Base-by-base conservation (phyloP, 2,797 vertebrate genomes). In the Okamejei kenojei region DNA sequence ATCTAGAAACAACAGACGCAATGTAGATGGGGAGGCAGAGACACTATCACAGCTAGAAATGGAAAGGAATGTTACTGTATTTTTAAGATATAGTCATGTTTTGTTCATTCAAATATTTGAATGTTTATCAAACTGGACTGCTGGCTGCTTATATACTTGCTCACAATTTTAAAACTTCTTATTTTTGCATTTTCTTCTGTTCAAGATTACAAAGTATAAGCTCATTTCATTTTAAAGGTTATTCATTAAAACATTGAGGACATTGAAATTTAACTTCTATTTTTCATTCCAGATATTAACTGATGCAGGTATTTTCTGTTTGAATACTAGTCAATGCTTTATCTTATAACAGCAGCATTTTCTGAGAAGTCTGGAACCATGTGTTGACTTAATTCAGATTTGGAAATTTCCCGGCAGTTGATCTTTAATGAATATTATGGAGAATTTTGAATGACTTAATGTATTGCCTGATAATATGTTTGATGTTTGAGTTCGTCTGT, bases 401-500 rank as follows among this genome's bases (percentile, higher is more conserved):
- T 54, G 38, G 26, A 92, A 76, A 74, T 92, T 38, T 2, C 26
- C 73, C 58, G 68, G 88, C 88, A 91, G 11, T 5, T 91, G 68
- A 45, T 2, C 65, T 29, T 15, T 26, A 73, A 74, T 71, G 45
- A 17, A n/a, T 63, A 82, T 26, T 82, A 23, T 63, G 26, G 82
- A 86, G 82, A 63, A 21, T 88, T 88, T 88, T n/a, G n/a, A 17
- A 63, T 29, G 19, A n/a, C 29, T 74, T 91, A 90, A 90, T 38
- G 5, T 7, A 74, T 54, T 73, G 71, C 15, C 17, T 73, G 32
- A 45, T 91, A 15, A 11, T 91, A 11, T 54, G 21, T 11, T 71
- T 73, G 32, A 26, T 74, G 3, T 73, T 32, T 91, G 68, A 74
- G 38, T 91, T 73, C 5, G 17, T 54, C 63, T 73, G 9, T 91